Evolutionary conservation across 2,113 vertebrate species (phyloP).

Genomic region (Nothobranchius kuhntae): DNA sequence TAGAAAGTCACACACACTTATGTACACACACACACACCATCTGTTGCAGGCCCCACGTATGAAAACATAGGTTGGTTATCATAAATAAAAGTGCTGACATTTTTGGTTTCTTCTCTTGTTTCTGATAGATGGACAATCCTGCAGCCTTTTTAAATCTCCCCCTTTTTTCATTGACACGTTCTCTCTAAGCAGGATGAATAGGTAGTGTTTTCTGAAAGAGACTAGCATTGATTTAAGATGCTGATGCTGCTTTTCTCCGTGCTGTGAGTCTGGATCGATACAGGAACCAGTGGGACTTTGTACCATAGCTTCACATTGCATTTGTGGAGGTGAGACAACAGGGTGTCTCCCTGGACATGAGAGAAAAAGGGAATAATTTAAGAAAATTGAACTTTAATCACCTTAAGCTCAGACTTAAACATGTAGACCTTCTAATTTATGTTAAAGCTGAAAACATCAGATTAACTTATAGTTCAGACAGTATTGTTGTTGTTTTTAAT

Average conservation of each 20-base stretch:
- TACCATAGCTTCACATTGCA: conserved; percentile 58
- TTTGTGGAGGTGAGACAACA: conserved; percentile 38
- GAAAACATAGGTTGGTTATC: not conserved
- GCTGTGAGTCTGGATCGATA: conserved; percentile 74
- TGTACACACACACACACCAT: too few species aligned
- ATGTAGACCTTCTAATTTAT: too few species aligned
- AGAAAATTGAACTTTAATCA: not conserved
- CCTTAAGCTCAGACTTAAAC: too few species aligned
- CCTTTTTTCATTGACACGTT: conserved; percentile 8
- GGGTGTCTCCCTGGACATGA: conserved; percentile 6
- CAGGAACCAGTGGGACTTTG: conserved; percentile 41
- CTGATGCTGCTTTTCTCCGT: conserved; percentile 65
- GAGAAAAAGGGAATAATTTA: not conserved
- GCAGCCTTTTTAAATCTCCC: not conserved
- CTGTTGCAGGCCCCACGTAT: not conserved
- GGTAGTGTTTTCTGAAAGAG: conserved; percentile 49
- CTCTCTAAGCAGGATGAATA: conserved; percentile 20
- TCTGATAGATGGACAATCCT: conserved; percentile 2
- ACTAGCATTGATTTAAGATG: conserved; percentile 65
- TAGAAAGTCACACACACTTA: conserved; percentile 32
- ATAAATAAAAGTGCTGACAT: not conserved
- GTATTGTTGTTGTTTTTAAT: too few species aligned
- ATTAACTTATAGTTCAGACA: too few species aligned
- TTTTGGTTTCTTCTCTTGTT: not conserved
- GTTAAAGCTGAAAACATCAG: too few species aligned